Base-by-base conservation (phyloP, 2,888 invertebrate genomes). In the Scaptomyza caliginosa region DNA sequence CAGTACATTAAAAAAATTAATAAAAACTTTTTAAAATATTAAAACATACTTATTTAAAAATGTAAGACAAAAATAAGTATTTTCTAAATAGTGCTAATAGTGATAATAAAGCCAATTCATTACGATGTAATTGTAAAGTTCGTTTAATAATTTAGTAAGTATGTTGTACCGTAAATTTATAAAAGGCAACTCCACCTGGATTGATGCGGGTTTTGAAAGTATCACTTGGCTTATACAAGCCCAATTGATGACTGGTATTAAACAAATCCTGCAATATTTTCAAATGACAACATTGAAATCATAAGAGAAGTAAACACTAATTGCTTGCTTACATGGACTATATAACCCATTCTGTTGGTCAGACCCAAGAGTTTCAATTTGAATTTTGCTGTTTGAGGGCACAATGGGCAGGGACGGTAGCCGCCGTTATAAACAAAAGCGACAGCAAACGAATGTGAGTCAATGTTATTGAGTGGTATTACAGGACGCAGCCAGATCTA, bases 401-500 rank as follows among this genome's bases (percentile, higher is more conserved):
- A 83, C 8, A 77, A 26, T 0, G 81, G 86, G 16, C 86, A 86
- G 0, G 4, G 6, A 0, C 1, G 0, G 17, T 56, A 38, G 4
- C n/a, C 24, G 0, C 56, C 74, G 19, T 28, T 6, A 34, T 67
- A 92, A 2, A 91, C 89, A 74, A 92, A 91, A 11, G 92, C 92
- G 2, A 92, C 76, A 11, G 92, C 92, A 85, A 89, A 91, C 0
- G 92, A 94, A 64, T 88, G 67, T n/a, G 89, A 64, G 11, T 88
- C 89, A 21, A 72, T 21, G 4, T 68, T 74, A 45, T 74, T 78
- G 0, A 88, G 58, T 1, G 92, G 92, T 24, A 74, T 78, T 21
- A 92, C 85, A 17, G 91, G 91, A 36, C 92, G 89, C 1, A 86
- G 73, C 93, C 92, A 93, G 23, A 90, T 78, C 91, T 91, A 11